These are phyloP conservation scores for Xenopus laevis DNA, from an alignment of 2,113 vertebrate genomes.

Conservation along the genomic window DNA sequence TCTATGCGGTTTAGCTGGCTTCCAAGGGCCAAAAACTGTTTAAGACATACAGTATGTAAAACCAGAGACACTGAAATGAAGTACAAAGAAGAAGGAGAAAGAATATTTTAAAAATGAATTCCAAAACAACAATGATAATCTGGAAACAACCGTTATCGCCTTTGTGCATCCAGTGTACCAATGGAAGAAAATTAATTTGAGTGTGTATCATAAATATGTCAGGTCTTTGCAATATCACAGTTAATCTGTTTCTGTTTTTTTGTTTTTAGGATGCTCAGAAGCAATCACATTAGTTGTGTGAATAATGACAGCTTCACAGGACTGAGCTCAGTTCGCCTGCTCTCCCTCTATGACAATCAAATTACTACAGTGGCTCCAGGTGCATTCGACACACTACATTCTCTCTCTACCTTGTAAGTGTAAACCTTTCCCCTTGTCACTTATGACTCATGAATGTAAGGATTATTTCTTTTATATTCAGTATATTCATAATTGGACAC, in stretches of 20 bases:
- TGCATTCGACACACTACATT: constrained; percentile 92
- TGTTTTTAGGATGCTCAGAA: constrained; percentile 86
- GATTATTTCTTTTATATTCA: background rate
- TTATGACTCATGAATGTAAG: background rate
- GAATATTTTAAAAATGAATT: too few species aligned
- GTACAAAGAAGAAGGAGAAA: too few species aligned
- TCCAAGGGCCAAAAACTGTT: too few species aligned
- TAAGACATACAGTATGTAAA: too few species aligned
- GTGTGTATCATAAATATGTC: constrained; percentile 8
- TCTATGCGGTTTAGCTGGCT: too few species aligned
- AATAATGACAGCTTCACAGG: constrained; percentile 93
- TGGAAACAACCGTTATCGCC: background rate
- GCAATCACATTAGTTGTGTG: constrained; percentile 93
- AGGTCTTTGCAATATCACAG: background rate
- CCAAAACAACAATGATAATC: background rate
- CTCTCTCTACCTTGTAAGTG: constrained; percentile 91
- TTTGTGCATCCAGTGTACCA: background rate
- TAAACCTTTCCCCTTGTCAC: background rate
- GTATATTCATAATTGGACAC: too few species aligned
- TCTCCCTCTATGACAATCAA: constrained; percentile 96
- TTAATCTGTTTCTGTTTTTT: constrained; percentile 18
- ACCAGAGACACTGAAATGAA: too few species aligned
- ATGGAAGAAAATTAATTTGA: constrained; percentile 12
- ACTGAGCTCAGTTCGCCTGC: constrained; percentile 88
- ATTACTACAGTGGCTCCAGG: constrained; percentile 89